A percentile compares a stretch with the other conserved stretches of the same genome.
Conservation (phyloP, 2,888 invertebrate genomes). For the Protodeltote pygarga region DNA sequence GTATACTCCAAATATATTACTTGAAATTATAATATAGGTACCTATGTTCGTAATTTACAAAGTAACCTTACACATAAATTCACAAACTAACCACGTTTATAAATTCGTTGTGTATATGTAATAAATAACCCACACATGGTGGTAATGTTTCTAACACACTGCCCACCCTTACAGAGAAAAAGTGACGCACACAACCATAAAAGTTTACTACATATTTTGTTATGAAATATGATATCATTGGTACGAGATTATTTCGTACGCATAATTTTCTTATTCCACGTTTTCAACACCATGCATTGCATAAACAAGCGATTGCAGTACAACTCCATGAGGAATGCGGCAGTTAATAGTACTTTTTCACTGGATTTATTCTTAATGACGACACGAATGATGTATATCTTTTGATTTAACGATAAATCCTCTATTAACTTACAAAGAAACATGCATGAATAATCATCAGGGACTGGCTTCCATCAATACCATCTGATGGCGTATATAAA, state of each 20-base stretch:
- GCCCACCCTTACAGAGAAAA: conserved; percentile 24
- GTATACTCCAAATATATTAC: not conserved
- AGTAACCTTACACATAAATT: conserved; percentile 31
- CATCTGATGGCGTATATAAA: conserved; percentile 5
- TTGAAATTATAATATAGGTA: conserved; percentile 1
- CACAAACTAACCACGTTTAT: conserved; percentile 34
- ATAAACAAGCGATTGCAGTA: conserved; percentile 36
- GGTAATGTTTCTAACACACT: conserved; percentile 36
- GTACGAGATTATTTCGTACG: conserved; percentile 14
- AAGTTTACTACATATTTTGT: not conserved
- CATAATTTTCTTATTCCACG: conserved; percentile 31
- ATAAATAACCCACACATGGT: conserved; percentile 38
- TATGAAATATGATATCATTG: conserved; percentile 17
- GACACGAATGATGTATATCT: conserved; percentile 54
- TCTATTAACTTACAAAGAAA: conserved; percentile 36
- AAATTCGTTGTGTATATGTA: conserved; percentile 32
- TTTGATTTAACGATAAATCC: conserved; percentile 53
- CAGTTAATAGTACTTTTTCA: conserved; percentile 36
- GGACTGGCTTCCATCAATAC: conserved; percentile 19
- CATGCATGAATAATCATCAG: conserved; percentile 36
- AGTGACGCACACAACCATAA: conserved; percentile 2
- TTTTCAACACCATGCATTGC: conserved; percentile 43
- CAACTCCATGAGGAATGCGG: conserved; percentile 53
- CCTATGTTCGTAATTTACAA: not conserved
- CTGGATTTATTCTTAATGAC: conserved; percentile 50